Base-by-base conservation (phyloP, 1,140 invertebrate genomes). In the Drosophila lowei region DNA sequence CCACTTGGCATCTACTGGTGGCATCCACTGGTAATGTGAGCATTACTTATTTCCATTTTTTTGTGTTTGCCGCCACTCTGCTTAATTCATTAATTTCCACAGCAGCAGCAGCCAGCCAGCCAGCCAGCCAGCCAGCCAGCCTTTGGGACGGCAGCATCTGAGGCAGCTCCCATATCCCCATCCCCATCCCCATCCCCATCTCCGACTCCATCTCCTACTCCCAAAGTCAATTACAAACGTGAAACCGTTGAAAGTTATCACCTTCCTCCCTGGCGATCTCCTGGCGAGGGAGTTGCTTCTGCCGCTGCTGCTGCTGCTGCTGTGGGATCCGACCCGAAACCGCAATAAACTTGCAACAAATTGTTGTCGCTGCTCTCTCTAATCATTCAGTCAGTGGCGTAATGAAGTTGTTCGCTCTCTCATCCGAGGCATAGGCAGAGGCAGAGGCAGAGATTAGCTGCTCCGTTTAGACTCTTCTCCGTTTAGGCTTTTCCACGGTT, bases 31-130 rank as follows among this genome's bases (percentile, higher is more conserved):
- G 77, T 88, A 86, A 86, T 88, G 81, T 81, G 81, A 86, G 83
- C 81, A 78, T 86, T 88, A 86, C 71, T 88, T 83, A 88, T 86
- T 86, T 86, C 78, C 73, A 88, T 86, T 86, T 63, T 63, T 64
- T 75, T 86, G 49, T 81, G 71, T 60, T 68, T 86, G 64, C 73
- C 56, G 73, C 68, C 68, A 46, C 34, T 71, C 47, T 61, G n/a
- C 72, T 76, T 88, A 88, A 88, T 88, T 88, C 83, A 88, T 88
- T 88, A 88, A 88, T 88, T 88, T 88, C 83, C 83, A n/a, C 83
- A 88, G n/a, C 84, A 88, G 71, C 46, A 66, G 52, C 44, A 77
- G 72, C 18, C 23, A 25, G 5, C 4, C 67, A 68, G 71, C 46
- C 34, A 62, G 67, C 55, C n/a, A 77, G 72, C 18, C 23, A 25